Base-by-base conservation (phyloP, 1,140 invertebrate species). In the Marisa cornuarietis region DNA sequence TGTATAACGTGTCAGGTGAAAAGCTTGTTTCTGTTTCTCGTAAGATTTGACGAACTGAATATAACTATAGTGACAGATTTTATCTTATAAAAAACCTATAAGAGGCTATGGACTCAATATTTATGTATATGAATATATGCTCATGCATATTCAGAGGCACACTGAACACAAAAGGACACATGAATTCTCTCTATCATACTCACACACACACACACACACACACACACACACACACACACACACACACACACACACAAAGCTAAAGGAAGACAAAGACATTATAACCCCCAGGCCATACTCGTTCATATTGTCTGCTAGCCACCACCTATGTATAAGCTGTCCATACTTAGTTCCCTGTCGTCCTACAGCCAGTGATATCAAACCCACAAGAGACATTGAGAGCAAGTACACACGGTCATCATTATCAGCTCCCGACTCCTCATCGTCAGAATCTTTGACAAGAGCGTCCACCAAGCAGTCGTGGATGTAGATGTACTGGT, bases 401-500 rank as follows among this genome's bases (percentile, higher is more conserved):
- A n/a, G 73, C 0, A 69, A 65, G n/a, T 52, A 77, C 79, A 78
- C 68, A 73, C 82, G 79, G 31, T 81, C 84, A 42, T 86, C 84
- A 1, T 81, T 81, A 14, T 81, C 81, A 3, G 76, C 76, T 3
- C 82, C 79, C 3, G 71, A 71, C 20, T 75, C 62, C 8, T 79
- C 71, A 20, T 74, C 72, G 0, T 85, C 85, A 24, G 80, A 68
- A 18, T 80, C 74, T 2, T 79, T 79, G 11, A 79, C 69, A 7
- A 99, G 95, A 13, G 97, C 97, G 90, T 99, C 98, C 10, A 98
- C 92, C 95, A 91, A 82, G 79, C 87, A 88, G 89, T 99, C 98
- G 90, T 99, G 97, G 79, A 99, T 99, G 91, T 99, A 99, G 71
- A 99, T 96, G 90, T 99, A 99, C 91, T 99, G 98, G 90, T 99